Evolutionary conservation across 2,113 vertebrate genomes (phyloP), one percentile per base, ranked within the genome.

Genomic region (Furnarius figulus): DNA sequence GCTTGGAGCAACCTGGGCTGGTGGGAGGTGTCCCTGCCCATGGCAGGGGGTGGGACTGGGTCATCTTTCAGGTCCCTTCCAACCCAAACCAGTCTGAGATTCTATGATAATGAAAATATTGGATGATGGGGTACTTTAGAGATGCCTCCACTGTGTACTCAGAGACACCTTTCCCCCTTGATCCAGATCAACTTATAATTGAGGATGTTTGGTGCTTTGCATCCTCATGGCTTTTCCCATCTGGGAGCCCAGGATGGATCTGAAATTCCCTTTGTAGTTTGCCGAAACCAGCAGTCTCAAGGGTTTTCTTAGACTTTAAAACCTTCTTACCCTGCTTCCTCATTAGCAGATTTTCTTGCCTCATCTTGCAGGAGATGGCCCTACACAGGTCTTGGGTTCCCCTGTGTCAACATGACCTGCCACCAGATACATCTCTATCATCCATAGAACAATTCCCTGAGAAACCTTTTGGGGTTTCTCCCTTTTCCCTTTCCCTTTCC

Each of bases 31-130:
- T 61, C 61, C 44, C 65, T 67, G 65, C 42, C 44, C 44, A 13
- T 33, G 25, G 30, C 35, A 22, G 27, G 22, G 27, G 50, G 4
- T 22, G 44, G 31, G 0, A 42, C 6, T 0, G 0, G 22, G 33
- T 19, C 12, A 0, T 0, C 1, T 44, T 46, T 39, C 8, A 21
- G 24, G 10, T 61, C 4, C 8, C 33, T 53, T 46, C 24, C 46
- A 61, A 5, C 39, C 28, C n/a, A 39, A 0, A 6, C 27, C 24
- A 30, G 1, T 61, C 12, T 53, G n/a, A n/a, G 46, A 53, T 53
- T 75, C 46, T 30, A 9, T 47, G 62, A 40, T 30, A 68, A 47
- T 47, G 56, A 65, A 79, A 75, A 58, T 50, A 21, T 24, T 28
- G 58, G 23, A 47, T 50, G 50, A 17, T 20, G 46, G 19, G 8